These are phyloP conservation scores for Labeo catla DNA, from an alignment of 2,113 vertebrate species.

Conservation along the genomic window DNA sequence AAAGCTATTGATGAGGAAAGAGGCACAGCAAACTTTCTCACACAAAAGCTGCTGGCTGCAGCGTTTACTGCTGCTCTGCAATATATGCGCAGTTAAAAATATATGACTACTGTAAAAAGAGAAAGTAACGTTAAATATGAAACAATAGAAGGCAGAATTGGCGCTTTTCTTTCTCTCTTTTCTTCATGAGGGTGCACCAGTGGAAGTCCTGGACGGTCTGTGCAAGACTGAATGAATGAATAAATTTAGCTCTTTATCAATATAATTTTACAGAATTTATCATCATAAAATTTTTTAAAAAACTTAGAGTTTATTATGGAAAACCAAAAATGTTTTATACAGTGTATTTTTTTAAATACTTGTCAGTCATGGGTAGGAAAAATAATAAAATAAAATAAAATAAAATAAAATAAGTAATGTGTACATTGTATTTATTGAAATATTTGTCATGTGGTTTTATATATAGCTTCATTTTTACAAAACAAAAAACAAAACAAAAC, in stretches of 20 bases:
- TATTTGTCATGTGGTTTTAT: background rate
- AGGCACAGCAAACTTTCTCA: conserved; percentile 2
- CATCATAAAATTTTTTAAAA: background rate
- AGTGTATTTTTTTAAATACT: background rate
- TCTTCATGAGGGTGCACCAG: background rate
- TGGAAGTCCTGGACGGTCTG: background rate
- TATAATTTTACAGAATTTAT: background rate
- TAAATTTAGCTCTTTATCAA: background rate
- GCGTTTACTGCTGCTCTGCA: background rate
- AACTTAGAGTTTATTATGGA: background rate
- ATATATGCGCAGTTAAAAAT: background rate
- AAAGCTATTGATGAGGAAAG: conserved; percentile 50
- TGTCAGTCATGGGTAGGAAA: background rate
- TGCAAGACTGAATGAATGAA: background rate
- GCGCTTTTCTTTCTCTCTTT: background rate
- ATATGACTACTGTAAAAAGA: background rate
- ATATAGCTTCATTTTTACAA: background rate
- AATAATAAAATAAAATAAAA: no score
- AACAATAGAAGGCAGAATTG: no score
- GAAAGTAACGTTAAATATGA: background rate
- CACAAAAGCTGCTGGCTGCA: background rate
- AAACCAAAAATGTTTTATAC: background rate
- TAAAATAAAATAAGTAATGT: no score
- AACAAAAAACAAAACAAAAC: background rate
- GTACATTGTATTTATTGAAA: no score